Percentiles rank a stretch among this genome's conserved stretches.
Conservation (phyloP, 2,113 vertebrate genomes). For the mouse (Mus musculus) region DNA sequence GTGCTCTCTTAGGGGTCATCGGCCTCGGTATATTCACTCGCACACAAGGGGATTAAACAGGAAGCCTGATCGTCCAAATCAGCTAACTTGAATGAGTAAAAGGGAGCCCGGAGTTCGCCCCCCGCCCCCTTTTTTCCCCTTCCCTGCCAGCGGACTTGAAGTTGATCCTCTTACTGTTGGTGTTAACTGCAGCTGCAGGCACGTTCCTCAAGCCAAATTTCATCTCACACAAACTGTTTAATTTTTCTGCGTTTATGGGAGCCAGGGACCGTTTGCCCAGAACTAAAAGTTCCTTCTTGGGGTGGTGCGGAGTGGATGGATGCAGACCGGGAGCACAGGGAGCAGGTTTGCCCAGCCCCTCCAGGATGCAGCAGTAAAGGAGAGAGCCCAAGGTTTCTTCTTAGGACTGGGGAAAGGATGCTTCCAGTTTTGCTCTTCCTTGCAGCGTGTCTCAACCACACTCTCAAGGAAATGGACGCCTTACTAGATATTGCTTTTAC, state of each 20-base stretch:
- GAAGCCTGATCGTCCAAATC: conserved; percentile 88
- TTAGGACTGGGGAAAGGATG: too few relatives aligned
- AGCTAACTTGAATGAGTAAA: conserved; percentile 86
- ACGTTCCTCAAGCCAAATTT: conserved; percentile 75
- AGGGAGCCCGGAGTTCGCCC: conserved; percentile 39
- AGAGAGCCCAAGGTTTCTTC: accelerated
- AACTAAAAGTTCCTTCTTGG: accelerated
- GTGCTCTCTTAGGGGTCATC: conserved; percentile 76
- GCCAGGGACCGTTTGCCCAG: neutral
- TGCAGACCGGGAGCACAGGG: neutral
- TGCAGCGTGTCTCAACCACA: neutral
- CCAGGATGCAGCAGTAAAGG: accelerated
- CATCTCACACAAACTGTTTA: conserved; percentile 76
- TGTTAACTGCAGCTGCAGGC: conserved; percentile 92
- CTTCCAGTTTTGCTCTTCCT: neutral
- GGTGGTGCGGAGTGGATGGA: neutral
- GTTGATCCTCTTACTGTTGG: conserved; percentile 89
- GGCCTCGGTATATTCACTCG: conserved; percentile 81
- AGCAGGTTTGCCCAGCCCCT: accelerated
- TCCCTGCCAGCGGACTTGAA: conserved; percentile 73
- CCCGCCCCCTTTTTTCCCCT: conserved; percentile 35
- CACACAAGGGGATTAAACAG: conserved; percentile 88
- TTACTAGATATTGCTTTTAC: neutral
- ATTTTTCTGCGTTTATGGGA: conserved; percentile 65
- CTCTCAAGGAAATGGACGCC: neutral